Evolutionary conservation across 2,888 invertebrate species (phyloP).

Genomic region (Plusia festucae): DNA sequence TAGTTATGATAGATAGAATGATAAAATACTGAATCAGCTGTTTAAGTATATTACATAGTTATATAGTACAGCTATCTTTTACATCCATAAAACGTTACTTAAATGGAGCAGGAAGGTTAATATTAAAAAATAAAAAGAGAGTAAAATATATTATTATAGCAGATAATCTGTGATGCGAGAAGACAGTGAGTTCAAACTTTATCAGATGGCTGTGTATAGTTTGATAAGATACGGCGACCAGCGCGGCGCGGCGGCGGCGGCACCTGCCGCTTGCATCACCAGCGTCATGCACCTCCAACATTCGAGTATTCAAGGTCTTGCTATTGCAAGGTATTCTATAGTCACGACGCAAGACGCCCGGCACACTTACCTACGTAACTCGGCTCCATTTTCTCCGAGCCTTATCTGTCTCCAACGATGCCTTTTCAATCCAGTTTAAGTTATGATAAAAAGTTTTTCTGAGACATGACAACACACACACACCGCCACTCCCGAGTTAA

Average conservation of each 20-base stretch:
- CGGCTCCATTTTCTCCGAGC: slow-evolving; percentile 75
- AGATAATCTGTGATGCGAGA: slow-evolving; percentile 63
- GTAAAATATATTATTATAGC: slow-evolving; percentile 16
- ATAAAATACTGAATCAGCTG: too few relatives aligned
- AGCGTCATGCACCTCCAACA: slow-evolving; percentile 54
- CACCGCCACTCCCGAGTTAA: slow-evolving; percentile 74
- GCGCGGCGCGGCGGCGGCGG: slow-evolving; percentile 32
- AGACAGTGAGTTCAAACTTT: slow-evolving; percentile 62
- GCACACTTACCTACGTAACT: slow-evolving; percentile 80
- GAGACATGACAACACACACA: slow-evolving; percentile 82
- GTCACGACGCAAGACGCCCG: slow-evolving; percentile 38
- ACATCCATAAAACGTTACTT: too few relatives aligned
- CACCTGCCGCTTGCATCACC: slow-evolving; percentile 61
- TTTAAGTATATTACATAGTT: too few relatives aligned
- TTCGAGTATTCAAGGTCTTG: slow-evolving; percentile 67
- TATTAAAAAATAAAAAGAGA: not conserved
- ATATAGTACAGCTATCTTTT: too few relatives aligned
- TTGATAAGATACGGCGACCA: slow-evolving; percentile 75
- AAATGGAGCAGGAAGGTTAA: not conserved
- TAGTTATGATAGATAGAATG: too few relatives aligned
- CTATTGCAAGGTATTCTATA: slow-evolving; percentile 27
- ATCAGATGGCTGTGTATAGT: slow-evolving; percentile 62
- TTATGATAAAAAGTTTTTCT: slow-evolving; percentile 74
- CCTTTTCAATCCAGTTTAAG: slow-evolving; percentile 71
- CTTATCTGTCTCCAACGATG: slow-evolving; percentile 56